These are phyloP conservation scores for Brachymystax lenok DNA, from an alignment of 2,797 vertebrate species.

Conservation along the genomic window DNA sequence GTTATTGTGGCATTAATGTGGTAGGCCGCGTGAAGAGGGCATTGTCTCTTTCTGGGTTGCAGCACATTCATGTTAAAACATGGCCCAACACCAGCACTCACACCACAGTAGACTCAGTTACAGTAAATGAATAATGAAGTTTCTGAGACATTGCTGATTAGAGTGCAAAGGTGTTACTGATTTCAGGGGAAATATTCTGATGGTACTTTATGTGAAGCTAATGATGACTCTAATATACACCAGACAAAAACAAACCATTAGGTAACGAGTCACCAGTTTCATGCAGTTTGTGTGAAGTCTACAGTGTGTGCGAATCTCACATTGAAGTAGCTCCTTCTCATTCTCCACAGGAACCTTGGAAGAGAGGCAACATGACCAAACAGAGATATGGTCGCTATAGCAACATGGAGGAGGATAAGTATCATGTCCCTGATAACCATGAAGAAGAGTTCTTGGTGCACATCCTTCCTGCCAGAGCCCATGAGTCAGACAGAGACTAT, in stretches of 20 bases:
- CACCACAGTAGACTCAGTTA: neutral
- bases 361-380: conserved; percentile 28
- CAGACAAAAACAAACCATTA: neutral
- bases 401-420: conserved; percentile 30
- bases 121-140: neutral
- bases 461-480: conserved; percentile 51
- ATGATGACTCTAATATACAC: neutral
- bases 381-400: conserved; percentile 13
- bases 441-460: conserved; percentile 18
- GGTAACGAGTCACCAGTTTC: neutral
- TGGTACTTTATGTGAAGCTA: neutral
- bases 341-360: conserved; percentile 49
- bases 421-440: conserved; percentile 54
- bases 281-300: neutral
- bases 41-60: conserved; percentile 23
- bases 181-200: neutral
- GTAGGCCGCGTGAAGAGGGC: neutral
- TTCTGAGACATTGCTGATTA: neutral
- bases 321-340: conserved; percentile 5
- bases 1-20: neutral
- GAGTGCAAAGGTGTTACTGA: neutral
- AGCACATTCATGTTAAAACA: neutral
- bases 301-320: neutral
- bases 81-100: neutral
- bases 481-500: conserved; percentile 47